Evolutionary conservation across 2,888 invertebrate species (phyloP), one percentile per base, ranked within the genome.

Genomic region (Ophion ventricosus): DNA sequence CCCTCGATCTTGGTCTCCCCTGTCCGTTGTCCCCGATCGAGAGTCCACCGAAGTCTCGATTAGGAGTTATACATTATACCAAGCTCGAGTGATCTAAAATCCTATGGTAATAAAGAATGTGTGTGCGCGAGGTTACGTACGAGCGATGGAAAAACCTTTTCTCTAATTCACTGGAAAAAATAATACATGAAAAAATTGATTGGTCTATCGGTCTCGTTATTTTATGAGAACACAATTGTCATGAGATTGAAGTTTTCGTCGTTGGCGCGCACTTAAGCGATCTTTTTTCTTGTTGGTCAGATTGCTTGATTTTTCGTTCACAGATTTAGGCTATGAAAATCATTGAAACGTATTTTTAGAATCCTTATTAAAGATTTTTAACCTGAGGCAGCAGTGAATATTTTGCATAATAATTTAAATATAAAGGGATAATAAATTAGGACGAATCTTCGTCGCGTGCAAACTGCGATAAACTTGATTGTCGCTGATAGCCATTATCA

Each of bases 1-100:
- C 67, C 80, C 80, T 82, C 85, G 49, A 49, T 49, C 14, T 17
- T 49, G 49, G 49, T 49, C 14, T 49, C 17, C 49, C 49, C 49
- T 49, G 17, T 87, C 85, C 82, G 79, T 87, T 87, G 86, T 85
- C 86, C 86, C 80, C 82, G 86, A 84, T 82, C 73, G 61, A 35
- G 43, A 63, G 11, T 61, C 23, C 61, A 74, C 70, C 66, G 77
- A 14, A 49, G 7, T 66, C 84, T 85, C 81, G 82, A 82, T 87
- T 85, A 85, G 80, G 85, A 85, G 72, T 82, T 79, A 83, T 81
- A 80, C 26, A 54, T 29, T 29, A n/a, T 74, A 66, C 66, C 76
- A 40, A 76, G 56, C 66, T 75, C 70, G 78, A 64, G 57, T 81
- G 83, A 54, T 82, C 82, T 74, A 78, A 74, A 82, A 82, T 61